Conservation (phyloP, 2,113 vertebrate genomes). For the Elephas maximus region DNA sequence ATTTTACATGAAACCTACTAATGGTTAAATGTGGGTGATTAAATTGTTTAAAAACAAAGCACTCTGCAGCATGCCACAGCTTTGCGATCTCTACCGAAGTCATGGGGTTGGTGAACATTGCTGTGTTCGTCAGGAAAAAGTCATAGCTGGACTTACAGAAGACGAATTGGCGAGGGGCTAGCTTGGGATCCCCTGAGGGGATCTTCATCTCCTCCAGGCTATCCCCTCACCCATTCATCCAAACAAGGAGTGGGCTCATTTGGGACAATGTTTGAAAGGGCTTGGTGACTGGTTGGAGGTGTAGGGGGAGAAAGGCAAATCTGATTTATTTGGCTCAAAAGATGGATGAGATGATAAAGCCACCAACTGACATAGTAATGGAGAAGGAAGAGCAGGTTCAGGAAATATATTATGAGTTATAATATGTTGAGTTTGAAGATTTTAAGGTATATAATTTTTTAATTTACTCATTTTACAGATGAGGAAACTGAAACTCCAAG, state of each 20-base stretch:
- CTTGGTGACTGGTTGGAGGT: not conserved
- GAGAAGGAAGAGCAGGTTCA: not conserved
- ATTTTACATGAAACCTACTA: not conserved
- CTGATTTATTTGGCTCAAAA: not conserved
- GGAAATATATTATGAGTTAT: not conserved
- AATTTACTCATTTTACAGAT: too few species aligned
- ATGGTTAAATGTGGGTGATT: too few species aligned
- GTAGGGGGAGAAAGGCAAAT: not conserved
- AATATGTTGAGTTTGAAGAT: not conserved
- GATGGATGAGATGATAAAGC: not conserved
- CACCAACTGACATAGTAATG: not conserved
- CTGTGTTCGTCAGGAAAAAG: not conserved
- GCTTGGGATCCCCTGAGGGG: too few species aligned
- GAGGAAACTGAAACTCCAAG: not conserved
- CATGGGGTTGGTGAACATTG: accelerated
- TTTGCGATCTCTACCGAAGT: too few species aligned
- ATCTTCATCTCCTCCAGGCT: too few species aligned
- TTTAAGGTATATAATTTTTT: not conserved
- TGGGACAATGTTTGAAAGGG: not conserved
- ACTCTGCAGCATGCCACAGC: not conserved
- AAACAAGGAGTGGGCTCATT: not conserved
- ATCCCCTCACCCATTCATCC: too few species aligned
- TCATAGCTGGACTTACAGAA: too few species aligned
- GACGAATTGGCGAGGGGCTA: not conserved
- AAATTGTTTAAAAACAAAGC: not conserved